Conservation (phyloP, 2,888 invertebrate species). For the Hipparchia semele region DNA sequence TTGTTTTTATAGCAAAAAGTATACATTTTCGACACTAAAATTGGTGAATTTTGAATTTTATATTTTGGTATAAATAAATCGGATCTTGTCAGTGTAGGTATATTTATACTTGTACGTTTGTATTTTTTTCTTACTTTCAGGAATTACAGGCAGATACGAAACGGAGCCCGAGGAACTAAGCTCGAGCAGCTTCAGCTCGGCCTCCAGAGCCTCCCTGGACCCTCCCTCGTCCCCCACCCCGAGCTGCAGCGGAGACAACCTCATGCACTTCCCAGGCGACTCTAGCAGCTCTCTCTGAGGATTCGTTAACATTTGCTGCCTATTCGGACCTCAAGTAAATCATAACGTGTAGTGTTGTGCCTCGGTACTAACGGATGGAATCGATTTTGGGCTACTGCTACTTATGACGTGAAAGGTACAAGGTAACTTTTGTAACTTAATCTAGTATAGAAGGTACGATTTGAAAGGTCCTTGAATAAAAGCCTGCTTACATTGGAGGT, state of each 20-base stretch:
- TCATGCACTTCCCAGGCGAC: conserved; percentile 91
- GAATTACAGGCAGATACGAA: conserved; percentile 80
- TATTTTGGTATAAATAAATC: no score
- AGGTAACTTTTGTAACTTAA: not conserved
- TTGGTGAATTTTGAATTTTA: no score
- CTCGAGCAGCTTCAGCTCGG: conserved; percentile 92
- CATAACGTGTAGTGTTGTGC: conserved; percentile 13
- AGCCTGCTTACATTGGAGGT: no score
- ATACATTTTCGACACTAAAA: no score
- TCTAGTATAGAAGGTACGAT: not conserved
- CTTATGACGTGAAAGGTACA: not conserved
- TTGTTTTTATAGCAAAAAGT: no score
- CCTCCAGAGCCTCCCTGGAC: conserved; percentile 89
- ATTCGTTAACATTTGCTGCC: conserved; percentile 41
- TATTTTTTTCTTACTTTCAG: conserved; percentile 48
- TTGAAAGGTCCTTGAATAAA: no score
- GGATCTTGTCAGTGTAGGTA: no score
- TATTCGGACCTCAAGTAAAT: conserved; percentile 36
- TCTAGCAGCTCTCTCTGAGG: conserved; percentile 84
- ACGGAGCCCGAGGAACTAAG: conserved; percentile 90
- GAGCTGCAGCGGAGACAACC: conserved; percentile 88
- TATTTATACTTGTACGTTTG: no score
- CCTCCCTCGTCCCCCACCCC: conserved; percentile 89
- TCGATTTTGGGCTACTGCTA: conserved; percentile 21
- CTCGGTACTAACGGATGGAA: not conserved